Percentiles rank a stretch among this genome's conserved stretches.
Evolutionary conservation across 2,113 vertebrate genomes (phyloP).

Genomic region (Myocastor coypus): DNA sequence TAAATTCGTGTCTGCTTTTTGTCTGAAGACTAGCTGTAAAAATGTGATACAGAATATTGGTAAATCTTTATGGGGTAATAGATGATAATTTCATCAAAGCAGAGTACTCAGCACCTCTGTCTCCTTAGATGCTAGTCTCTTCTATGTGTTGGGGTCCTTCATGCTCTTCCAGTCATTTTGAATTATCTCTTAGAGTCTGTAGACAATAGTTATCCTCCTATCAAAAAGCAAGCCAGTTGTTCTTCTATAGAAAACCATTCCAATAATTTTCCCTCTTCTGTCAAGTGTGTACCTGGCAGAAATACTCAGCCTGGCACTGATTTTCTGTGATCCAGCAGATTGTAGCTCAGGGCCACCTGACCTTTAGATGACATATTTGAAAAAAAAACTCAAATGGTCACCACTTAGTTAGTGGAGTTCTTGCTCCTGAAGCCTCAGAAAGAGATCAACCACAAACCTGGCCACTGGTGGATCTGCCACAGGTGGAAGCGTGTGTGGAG

Average conservation of each 20-base stretch:
- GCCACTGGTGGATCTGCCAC: too few relatives aligned
- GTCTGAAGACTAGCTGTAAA: neutral
- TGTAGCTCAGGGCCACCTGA: neutral
- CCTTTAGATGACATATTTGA: neutral
- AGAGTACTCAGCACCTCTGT: neutral
- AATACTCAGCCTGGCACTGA: neutral
- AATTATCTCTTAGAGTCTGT: neutral
- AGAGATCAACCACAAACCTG: accelerated
- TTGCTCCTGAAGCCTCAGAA: neutral
- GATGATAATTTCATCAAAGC: neutral
- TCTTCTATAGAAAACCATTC: neutral
- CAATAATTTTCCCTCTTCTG: neutral
- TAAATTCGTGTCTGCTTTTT: neutral
- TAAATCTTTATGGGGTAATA: neutral
- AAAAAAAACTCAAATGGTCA: neutral
- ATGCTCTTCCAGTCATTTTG: neutral
- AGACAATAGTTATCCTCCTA: neutral
- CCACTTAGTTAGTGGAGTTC: too few relatives aligned
- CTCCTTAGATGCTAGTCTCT: neutral
- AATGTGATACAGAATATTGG: neutral
- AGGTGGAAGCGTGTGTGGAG: neutral
- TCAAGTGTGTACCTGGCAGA: neutral
- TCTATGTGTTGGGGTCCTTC: neutral
- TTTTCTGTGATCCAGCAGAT: neutral
- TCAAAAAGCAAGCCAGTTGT: neutral